Percentiles rank a stretch among this genome's conserved stretches.
Evolutionary conservation across 2,113 vertebrate species (phyloP).

Genomic region (Procavia capensis): DNA sequence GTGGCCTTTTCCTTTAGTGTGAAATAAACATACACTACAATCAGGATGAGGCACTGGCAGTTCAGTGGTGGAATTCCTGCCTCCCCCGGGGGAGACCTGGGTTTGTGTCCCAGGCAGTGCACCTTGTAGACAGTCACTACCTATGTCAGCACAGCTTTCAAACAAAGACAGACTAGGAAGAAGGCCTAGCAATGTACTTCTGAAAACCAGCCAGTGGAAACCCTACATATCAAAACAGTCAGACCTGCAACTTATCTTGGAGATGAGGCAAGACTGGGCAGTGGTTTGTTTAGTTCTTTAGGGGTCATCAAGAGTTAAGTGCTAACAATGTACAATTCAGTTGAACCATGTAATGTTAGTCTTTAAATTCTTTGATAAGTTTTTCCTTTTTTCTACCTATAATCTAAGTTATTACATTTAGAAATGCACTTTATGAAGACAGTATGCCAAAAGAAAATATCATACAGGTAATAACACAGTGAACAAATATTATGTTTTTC

Average conservation of each 20-base stretch:
- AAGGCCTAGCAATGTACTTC: background rate
- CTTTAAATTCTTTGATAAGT: background rate
- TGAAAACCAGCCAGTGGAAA: background rate
- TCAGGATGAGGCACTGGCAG: background rate
- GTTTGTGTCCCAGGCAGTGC: background rate
- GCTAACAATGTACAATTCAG: background rate
- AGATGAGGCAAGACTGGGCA: background rate
- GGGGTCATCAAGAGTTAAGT: background rate
- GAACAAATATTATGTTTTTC: constrained; percentile 14
- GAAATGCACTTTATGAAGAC: constrained; percentile 32
- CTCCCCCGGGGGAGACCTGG: background rate
- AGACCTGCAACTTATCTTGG: background rate
- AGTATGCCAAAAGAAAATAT: background rate
- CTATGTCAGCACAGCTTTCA: background rate
- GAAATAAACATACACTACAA: background rate
- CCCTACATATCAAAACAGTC: background rate
- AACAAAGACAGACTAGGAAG: background rate
- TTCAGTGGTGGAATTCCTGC: background rate
- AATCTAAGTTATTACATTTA: background rate
- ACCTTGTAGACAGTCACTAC: background rate
- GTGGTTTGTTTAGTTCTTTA: background rate
- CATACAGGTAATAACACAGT: background rate
- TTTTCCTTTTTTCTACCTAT: background rate
- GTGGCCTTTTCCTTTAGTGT: background rate
- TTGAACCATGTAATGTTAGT: background rate